Evolutionary conservation across 2,113 vertebrate genomes (phyloP), one percentile per base, ranked within the genome.

Genomic region (Oxygymnocypris stewartii): DNA sequence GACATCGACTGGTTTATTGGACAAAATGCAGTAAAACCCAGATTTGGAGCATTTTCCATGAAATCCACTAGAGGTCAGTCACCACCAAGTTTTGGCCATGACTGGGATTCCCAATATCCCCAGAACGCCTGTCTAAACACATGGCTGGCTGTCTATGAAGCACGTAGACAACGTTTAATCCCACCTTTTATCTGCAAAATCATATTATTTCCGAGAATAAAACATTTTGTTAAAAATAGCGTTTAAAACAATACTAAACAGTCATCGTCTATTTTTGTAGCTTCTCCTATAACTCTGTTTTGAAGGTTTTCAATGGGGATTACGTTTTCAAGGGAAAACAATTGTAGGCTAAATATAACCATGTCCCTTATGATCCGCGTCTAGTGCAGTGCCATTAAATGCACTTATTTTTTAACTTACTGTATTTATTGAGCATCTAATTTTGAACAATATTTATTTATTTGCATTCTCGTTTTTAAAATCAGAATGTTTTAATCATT

Each of bases 21-120:
- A 65, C 23, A 23, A 67, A 78, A n/a, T 11, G 59, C 25, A 9
- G 16, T 18, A 28, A 42, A 49, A 2, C 6, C 16, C 4, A 69
- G 20, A 71, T 44, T 65, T 85, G 40, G 20, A 20, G 77, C 77
- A 65, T 28, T 71, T 59, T 57, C n/a, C 20, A 25, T 75, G 7
- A 6, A 40, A 37, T 63, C 87, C 90, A 87, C 90, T 87, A 91
- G 90, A 88, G 89, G 90, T 87, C 84, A 86, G 40, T n/a, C 35
- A 69, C 84, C 18, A 51, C 85, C 74, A 86, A 74, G 71, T 67
- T 67, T 37, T 25, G 4, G 25, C 18, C 65, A 67, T n/a, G 18
- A 18, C 23, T n/a, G 4, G 18, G 59, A 31, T 6, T 81, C 20
- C n/a, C 12, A 3, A 4, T 42, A 23, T 12, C 11, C 35, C 40